Conservation (phyloP, 2,888 invertebrate species). For the Cistogaster globosa region DNA sequence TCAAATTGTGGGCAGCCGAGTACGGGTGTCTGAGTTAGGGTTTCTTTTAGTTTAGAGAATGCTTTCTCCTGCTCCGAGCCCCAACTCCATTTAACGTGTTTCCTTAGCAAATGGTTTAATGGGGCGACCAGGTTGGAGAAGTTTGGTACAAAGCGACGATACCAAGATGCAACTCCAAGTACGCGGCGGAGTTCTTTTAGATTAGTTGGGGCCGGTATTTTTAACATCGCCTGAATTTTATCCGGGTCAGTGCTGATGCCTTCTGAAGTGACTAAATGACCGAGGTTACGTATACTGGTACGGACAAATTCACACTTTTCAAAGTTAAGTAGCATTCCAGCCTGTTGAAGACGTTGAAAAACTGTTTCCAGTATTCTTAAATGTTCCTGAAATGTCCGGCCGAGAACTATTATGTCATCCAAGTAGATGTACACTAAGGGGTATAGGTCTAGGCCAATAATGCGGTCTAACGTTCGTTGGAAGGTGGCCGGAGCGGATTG, state of each 20-base stretch:
- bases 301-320: constrained; percentile 36
- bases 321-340: constrained; percentile 21
- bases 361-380: background rate
- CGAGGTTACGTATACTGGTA: background rate
- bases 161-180: too few species aligned
- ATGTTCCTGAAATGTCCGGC: constrained; percentile 34
- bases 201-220: too few species aligned
- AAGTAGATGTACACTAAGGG: constrained; percentile 35
- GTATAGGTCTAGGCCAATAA: constrained; percentile 36
- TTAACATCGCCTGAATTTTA: too few species aligned
- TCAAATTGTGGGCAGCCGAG: constrained; percentile 27
- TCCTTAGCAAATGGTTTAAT: too few species aligned
- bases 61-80: too few species aligned
- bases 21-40: too few species aligned
- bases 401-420: constrained; percentile 40
- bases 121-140: too few species aligned
- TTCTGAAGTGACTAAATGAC: background rate
- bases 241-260: too few species aligned
- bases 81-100: too few species aligned
- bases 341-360: background rate
- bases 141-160: too few species aligned
- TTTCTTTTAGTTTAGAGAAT: too few species aligned
- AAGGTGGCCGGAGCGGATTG: constrained; percentile 54
- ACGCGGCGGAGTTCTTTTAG: too few species aligned
- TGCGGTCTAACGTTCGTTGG: constrained; percentile 22